Percentiles rank a stretch among this genome's conserved stretches.
phyloP scores from a whole-genome alignment of 92 coral and sea anemone genomes.

The Porites rus region DNA sequence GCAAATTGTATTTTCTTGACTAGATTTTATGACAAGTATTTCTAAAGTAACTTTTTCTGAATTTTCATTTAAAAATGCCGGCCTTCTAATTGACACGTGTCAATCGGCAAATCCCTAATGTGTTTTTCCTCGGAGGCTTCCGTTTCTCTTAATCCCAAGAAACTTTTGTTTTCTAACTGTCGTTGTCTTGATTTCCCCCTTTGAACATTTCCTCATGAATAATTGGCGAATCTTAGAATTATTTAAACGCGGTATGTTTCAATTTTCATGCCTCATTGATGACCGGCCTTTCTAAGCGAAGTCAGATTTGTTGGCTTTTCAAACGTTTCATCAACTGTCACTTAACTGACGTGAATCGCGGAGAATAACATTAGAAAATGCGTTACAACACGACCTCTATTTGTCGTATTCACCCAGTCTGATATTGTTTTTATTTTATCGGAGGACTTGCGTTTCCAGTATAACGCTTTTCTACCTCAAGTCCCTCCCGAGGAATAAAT shows the following conservation, averaged over 20 bases:
- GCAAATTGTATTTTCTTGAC: background rate
- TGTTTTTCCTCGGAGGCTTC: slow-evolving; percentile 1
- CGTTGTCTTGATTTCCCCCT: background rate
- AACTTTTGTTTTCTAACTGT: background rate
- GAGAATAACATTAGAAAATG: background rate
- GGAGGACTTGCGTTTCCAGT: slow-evolving; percentile 1
- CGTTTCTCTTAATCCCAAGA: slow-evolving; percentile 3
- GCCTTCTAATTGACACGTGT: slow-evolving; percentile 2
- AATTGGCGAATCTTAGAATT: background rate
- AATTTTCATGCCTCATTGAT: slow-evolving; percentile 17
- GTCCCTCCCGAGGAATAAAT: slow-evolving; percentile 25
- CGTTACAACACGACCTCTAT: background rate
- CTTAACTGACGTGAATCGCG: background rate
- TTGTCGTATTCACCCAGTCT: slow-evolving; percentile 1
- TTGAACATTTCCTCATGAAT: background rate
- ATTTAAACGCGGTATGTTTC: slow-evolving; percentile 23
- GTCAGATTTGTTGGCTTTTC: background rate
- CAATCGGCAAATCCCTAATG: background rate
- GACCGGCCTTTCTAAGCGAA: background rate
- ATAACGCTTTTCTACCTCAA: background rate
- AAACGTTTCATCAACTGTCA: background rate
- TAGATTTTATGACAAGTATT: background rate
- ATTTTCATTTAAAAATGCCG: slow-evolving; percentile 2
- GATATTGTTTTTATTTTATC: background rate
- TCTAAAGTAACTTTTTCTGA: background rate